Percentiles rank a stretch among this genome's conserved stretches.
Conservation (phyloP, 1,140 invertebrate genomes). For the Phocides pigmalion region DNA sequence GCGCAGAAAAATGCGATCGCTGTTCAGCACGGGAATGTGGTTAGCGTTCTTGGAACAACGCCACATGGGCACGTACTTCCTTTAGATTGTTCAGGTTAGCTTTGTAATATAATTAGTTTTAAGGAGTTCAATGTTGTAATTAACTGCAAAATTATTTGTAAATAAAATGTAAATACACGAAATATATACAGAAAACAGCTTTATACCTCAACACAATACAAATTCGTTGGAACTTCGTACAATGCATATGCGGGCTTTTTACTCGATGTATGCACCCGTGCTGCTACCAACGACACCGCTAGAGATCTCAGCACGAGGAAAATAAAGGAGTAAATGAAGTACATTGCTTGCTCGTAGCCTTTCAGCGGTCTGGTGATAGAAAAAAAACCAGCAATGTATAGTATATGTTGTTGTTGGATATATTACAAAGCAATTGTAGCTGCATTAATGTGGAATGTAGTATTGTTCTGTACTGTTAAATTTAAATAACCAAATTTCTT, state of each 20-base stretch:
- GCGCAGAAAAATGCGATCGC: too few relatives aligned
- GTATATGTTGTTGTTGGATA: background rate
- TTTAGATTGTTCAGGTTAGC: too few relatives aligned
- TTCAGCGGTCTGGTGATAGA: constrained; percentile 74
- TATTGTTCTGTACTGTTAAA: too few relatives aligned
- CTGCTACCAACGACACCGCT: constrained; percentile 83
- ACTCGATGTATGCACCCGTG: constrained; percentile 84
- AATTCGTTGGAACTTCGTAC: constrained; percentile 83
- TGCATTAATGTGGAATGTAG: too few relatives aligned
- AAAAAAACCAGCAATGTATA: background rate
- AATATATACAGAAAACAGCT: background rate
- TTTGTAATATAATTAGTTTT: too few relatives aligned
- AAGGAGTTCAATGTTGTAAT: too few relatives aligned
- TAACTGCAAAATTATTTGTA: too few relatives aligned
- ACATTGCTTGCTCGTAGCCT: constrained; percentile 79
- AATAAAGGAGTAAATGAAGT: constrained; percentile 85
- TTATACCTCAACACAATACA: constrained; percentile 84
- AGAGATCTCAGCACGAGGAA: constrained; percentile 83
- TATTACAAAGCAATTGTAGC: too few relatives aligned
- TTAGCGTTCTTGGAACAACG: too few relatives aligned
- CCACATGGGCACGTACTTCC: too few relatives aligned
- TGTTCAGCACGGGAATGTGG: too few relatives aligned
- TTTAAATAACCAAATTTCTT: too few relatives aligned
- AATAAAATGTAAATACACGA: background rate
- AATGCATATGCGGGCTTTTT: constrained; percentile 80